Conservation (phyloP, 2,797 vertebrate genomes). For the Scyliorhinus canicula region DNA sequence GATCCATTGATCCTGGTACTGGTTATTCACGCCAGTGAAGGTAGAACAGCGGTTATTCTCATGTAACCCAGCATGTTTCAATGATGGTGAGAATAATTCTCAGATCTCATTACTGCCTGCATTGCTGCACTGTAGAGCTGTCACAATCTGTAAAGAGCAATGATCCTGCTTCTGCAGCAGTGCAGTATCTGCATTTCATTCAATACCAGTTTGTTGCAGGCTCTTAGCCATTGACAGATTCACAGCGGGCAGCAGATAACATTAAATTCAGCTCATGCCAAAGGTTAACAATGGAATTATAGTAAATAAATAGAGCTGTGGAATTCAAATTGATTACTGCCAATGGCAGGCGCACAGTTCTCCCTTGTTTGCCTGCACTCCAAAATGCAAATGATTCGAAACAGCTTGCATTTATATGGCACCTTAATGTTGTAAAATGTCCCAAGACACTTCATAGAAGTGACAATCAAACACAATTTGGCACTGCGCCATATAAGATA, state of each 20-base stretch:
- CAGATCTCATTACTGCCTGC: not conserved
- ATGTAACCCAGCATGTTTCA: not conserved
- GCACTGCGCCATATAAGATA: not conserved
- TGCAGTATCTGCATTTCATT: constrained; percentile 11
- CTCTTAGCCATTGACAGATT: not conserved
- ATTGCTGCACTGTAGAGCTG: not conserved
- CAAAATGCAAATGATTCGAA: not conserved
- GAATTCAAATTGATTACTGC: not conserved
- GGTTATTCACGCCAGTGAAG: not conserved
- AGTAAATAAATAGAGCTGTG: not conserved
- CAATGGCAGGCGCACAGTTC: not conserved
- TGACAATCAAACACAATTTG: not conserved
- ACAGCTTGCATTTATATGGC: not conserved
- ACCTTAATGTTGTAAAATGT: not conserved
- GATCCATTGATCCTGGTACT: not conserved
- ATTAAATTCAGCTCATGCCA: constrained; percentile 5
- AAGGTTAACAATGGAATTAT: not conserved
- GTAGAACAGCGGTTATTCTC: not conserved
- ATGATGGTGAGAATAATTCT: not conserved
- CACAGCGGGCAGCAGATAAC: not conserved
- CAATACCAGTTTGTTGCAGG: not conserved
- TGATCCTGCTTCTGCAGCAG: not conserved
- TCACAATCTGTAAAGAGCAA: not conserved
- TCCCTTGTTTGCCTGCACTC: not conserved
- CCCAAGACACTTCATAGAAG: not conserved